These are phyloP conservation scores for Miichthys miiuy DNA, from an alignment of 2,797 vertebrate species.

Conservation along the genomic window DNA sequence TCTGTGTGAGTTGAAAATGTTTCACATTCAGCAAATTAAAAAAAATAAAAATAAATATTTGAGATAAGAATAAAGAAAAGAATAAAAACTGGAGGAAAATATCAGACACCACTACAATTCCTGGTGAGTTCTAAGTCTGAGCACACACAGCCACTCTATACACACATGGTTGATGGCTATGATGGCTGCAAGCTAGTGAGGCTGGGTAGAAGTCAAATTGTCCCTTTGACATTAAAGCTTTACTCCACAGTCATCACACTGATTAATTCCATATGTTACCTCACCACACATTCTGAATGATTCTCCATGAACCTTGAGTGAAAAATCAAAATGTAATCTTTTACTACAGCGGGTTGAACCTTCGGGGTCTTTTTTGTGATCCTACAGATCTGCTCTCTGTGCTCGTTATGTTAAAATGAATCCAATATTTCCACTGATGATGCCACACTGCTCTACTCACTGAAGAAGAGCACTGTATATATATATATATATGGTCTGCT, in stretches of 20 bases:
- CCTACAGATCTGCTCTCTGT: constrained; percentile 10
- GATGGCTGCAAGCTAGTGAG: background rate
- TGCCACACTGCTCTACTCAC: background rate
- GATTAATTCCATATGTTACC: background rate
- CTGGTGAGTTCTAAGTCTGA: background rate
- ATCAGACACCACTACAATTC: background rate
- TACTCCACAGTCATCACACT: background rate
- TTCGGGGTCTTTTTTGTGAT: background rate
- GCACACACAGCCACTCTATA: background rate
- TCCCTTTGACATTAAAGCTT: background rate
- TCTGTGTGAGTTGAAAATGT: background rate
- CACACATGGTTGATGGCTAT: background rate
- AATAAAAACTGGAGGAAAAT: background rate
- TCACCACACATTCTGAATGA: background rate
- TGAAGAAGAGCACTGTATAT: too few relatives aligned
- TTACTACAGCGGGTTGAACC: background rate
- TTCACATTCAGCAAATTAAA: background rate
- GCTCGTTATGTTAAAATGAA: background rate
- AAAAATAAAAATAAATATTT: background rate
- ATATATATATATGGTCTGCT: too few relatives aligned
- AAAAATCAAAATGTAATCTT: constrained; percentile 3
- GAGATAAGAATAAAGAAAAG: too few relatives aligned
- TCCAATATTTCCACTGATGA: background rate
- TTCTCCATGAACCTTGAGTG: background rate
- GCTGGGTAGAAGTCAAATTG: background rate